Evolutionary conservation across 2,888 invertebrate species (phyloP).

Genomic region (Tenthredo amoena): DNA sequence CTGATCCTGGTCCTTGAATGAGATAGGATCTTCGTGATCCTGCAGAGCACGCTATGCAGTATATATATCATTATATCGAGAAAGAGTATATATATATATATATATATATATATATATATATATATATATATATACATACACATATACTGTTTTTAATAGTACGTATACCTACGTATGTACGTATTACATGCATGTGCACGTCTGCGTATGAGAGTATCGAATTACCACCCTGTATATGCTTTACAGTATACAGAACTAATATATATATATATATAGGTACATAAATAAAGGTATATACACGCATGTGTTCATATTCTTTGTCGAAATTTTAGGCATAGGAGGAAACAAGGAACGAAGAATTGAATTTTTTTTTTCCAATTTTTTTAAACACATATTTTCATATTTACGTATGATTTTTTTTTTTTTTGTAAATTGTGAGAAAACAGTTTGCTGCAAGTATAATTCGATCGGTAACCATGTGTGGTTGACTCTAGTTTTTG

Average conservation of each 20-base stretch:
- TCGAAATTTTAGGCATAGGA: neutral
- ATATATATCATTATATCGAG: neutral
- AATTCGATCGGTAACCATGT: too few species aligned
- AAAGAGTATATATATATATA: neutral
- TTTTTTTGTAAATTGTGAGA: too few species aligned
- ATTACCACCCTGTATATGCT: constrained; percentile 2
- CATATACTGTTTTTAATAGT: neutral
- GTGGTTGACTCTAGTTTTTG: too few species aligned
- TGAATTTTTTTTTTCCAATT: too few species aligned
- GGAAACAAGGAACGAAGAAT: too few species aligned
- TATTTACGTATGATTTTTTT: neutral
- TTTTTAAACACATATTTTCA: too few species aligned
- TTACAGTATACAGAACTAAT: neutral
- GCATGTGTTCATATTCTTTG: neutral
- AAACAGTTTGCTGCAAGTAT: too few species aligned
- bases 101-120: neutral
- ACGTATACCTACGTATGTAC: neutral
- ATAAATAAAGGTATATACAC: neutral
- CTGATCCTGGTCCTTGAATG: constrained; percentile 73
- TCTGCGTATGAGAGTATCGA: neutral
- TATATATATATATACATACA: neutral
- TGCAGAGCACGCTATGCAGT: constrained; percentile 53
- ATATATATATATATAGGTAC: neutral
- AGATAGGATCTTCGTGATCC: constrained; percentile 71
- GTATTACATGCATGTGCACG: neutral